These are phyloP conservation scores for Leucopsar rothschildi DNA, from an alignment of 2,113 vertebrate species.

Conservation along the genomic window DNA sequence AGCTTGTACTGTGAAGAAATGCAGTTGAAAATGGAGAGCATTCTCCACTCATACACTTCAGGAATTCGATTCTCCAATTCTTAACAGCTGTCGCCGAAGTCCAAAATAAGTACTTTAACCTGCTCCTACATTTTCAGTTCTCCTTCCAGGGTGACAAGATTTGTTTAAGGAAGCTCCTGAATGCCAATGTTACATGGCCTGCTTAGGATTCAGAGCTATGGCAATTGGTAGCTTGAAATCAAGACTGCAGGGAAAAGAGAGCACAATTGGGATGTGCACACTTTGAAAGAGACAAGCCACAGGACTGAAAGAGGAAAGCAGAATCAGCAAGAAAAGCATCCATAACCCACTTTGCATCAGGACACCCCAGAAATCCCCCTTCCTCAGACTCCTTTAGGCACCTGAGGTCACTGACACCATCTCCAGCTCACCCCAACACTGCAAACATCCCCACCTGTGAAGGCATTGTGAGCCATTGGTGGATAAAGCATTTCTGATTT, in stretches of 20 bases:
- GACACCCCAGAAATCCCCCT: neutral
- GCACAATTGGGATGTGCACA: neutral
- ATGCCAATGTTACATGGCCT: neutral
- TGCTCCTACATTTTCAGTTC: neutral
- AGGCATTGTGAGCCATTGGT: accelerated
- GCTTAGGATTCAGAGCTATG: neutral
- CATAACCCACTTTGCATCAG: accelerated
- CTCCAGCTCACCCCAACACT: neutral
- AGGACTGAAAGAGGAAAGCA: neutral
- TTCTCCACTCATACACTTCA: neutral
- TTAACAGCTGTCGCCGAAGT: neutral
- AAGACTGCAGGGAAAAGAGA: neutral
- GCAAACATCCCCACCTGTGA: neutral
- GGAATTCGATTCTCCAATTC: neutral
- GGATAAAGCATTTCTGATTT: neutral
- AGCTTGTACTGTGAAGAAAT: neutral
- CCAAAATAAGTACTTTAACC: neutral
- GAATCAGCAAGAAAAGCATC: neutral
- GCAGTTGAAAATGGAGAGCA: neutral
- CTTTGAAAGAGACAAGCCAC: neutral
- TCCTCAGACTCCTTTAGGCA: neutral
- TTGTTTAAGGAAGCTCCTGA: neutral
- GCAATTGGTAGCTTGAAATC: neutral
- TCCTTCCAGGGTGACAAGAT: neutral
- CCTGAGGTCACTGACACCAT: neutral